Percentiles rank a stretch among this genome's conserved stretches.
phyloP scores from a whole-genome alignment of 2,113 vertebrate species.

The Corapipo altera region DNA sequence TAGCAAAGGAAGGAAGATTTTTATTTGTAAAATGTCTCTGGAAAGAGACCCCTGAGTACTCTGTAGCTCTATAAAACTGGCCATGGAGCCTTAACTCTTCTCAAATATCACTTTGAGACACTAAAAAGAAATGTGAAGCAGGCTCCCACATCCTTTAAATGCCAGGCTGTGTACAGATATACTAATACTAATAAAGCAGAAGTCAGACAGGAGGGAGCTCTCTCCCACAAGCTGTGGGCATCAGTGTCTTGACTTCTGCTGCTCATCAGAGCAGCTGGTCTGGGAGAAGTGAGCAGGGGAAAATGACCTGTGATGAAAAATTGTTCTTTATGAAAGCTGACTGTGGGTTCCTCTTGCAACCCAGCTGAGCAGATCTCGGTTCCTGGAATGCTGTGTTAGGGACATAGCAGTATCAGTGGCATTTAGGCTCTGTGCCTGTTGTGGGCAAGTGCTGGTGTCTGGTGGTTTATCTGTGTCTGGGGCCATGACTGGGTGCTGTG shows the following conservation, averaged over 20 bases:
- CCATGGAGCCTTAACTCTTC: neutral
- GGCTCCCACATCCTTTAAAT: neutral
- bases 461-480: neutral
- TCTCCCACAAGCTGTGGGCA: neutral
- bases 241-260: neutral
- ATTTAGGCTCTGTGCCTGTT: neutral
- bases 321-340: neutral
- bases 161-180: neutral
- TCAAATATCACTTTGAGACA: neutral
- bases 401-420: fast-evolving
- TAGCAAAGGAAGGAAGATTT: neutral
- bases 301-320: neutral
- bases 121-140: neutral
- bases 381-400: neutral
- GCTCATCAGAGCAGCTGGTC: neutral
- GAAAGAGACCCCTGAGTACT: neutral
- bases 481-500: neutral
- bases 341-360: fast-evolving
- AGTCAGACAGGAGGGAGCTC: neutral
- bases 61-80: neutral
- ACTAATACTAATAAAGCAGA: neutral
- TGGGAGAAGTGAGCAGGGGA: neutral
- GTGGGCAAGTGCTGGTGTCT: neutral
- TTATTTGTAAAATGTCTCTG: neutral
- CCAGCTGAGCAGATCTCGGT: neutral